Conservation (phyloP, 2,113 vertebrate genomes). For the Rhagologus leucostigma region DNA sequence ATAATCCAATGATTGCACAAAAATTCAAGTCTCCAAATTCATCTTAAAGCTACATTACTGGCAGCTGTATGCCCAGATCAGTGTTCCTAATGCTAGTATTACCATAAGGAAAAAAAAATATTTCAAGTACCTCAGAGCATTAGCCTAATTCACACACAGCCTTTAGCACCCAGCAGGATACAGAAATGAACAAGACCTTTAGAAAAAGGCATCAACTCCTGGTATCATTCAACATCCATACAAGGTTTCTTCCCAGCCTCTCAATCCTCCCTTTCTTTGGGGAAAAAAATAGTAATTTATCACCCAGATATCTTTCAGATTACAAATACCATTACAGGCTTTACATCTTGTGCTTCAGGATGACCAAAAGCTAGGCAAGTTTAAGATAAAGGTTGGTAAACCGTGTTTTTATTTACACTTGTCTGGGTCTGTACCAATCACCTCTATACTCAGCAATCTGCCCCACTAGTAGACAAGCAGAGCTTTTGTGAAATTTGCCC, state of each 20-base stretch:
- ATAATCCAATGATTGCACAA: neutral
- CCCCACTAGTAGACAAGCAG: neutral
- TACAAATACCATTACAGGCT: neutral
- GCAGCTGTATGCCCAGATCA: neutral
- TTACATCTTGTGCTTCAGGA: neutral
- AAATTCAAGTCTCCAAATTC: neutral
- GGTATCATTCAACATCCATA: neutral
- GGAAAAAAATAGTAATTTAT: neutral
- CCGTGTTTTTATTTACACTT: neutral
- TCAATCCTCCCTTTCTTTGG: neutral
- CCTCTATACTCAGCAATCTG: neutral
- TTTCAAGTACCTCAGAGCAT: neutral
- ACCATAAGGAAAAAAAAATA: neutral
- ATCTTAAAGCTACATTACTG: neutral
- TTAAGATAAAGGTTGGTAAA: neutral
- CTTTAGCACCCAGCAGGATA: neutral
- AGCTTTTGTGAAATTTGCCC: neutral
- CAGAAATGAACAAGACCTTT: neutral
- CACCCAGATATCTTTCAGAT: neutral
- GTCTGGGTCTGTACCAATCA: neutral
- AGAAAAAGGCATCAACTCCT: neutral
- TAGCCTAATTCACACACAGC: neutral
- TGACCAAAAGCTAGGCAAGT: neutral
- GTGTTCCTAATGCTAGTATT: neutral
- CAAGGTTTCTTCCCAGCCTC: neutral